phyloP scores from a whole-genome alignment of 1,140 invertebrate species.

The Limonius californicus region DNA sequence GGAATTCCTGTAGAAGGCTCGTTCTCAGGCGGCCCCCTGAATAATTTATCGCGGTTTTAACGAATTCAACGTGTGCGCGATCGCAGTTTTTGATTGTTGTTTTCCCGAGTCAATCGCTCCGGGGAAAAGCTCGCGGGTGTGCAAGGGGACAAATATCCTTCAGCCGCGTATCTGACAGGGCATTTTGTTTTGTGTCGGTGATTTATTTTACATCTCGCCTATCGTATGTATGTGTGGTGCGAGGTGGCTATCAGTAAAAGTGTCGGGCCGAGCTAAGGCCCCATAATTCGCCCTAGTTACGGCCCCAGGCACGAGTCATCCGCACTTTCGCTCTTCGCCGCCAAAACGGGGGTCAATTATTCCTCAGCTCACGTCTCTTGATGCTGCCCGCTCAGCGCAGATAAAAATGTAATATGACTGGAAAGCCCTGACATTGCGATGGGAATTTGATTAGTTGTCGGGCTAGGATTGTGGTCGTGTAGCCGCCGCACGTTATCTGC shows the following conservation, averaged over 20 bases:
- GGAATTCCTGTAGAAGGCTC: no score
- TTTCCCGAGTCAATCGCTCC: neutral
- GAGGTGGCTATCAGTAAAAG: slow-evolving; percentile 3
- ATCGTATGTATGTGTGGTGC: neutral
- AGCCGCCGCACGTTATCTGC: neutral
- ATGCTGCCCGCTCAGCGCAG: slow-evolving; percentile 26
- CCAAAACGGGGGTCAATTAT: slow-evolving; percentile 18
- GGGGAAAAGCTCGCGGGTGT: neutral
- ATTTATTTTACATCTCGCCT: neutral
- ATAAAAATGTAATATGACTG: slow-evolving; percentile 30
- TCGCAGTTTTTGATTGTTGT: neutral
- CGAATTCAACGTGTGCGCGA: neutral
- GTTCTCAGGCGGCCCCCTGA: no score
- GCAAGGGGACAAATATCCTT: neutral
- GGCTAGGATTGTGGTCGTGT: slow-evolving; percentile 3
- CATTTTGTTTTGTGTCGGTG: neutral
- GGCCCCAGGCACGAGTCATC: slow-evolving; percentile 11
- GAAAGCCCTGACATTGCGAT: slow-evolving; percentile 29
- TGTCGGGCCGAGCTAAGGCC: neutral
- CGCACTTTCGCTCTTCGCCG: slow-evolving; percentile 18
- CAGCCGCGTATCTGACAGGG: neutral
- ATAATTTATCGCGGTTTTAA: neutral
- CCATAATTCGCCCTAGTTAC: slow-evolving; percentile 10
- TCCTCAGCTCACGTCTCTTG: slow-evolving; percentile 23
- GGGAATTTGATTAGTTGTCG: slow-evolving; percentile 29